Evolutionary conservation across 2,888 invertebrate species (phyloP).

Genomic region (Tiphia femorata): DNA sequence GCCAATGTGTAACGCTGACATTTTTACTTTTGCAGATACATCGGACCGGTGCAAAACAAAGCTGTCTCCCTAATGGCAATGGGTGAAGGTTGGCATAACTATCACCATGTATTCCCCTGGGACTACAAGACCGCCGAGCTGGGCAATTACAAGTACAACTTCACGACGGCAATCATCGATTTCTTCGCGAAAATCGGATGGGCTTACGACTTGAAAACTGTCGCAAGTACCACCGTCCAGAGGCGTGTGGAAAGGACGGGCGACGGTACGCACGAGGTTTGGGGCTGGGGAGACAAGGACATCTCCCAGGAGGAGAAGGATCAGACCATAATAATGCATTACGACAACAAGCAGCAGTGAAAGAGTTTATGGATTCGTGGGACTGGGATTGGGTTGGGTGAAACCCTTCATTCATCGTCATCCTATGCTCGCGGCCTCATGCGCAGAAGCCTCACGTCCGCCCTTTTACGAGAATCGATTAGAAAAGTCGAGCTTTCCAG

Average conservation of each 20-base stretch:
- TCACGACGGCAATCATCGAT: slow-evolving; percentile 73
- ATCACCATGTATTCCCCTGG: slow-evolving; percentile 94
- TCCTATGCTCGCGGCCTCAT: too few relatives aligned
- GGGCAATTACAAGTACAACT: slow-evolving; percentile 72
- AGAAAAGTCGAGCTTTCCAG: too few relatives aligned
- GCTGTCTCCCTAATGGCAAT: slow-evolving; percentile 80
- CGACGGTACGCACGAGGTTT: slow-evolving; percentile 80
- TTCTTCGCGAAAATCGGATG: slow-evolving; percentile 85
- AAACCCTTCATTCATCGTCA: too few relatives aligned
- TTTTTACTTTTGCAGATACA: slow-evolving; percentile 71
- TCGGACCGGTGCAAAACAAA: slow-evolving; percentile 84
- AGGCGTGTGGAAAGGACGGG: slow-evolving; percentile 81
- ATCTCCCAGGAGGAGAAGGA: slow-evolving; percentile 59
- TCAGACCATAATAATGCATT: slow-evolving; percentile 24
- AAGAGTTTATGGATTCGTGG: too few relatives aligned
- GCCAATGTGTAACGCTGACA: background rate
- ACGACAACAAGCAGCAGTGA: too few relatives aligned
- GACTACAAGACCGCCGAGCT: slow-evolving; percentile 93
- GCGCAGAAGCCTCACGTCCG: too few relatives aligned
- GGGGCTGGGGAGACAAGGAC: slow-evolving; percentile 75
- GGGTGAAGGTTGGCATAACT: slow-evolving; percentile 96
- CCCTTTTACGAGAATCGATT: too few relatives aligned
- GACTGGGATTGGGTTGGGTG: too few relatives aligned
- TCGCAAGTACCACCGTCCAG: slow-evolving; percentile 78
- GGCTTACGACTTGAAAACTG: slow-evolving; percentile 89